Base-by-base conservation (phyloP, 2,888 invertebrate species). In the Julus scanicus region DNA sequence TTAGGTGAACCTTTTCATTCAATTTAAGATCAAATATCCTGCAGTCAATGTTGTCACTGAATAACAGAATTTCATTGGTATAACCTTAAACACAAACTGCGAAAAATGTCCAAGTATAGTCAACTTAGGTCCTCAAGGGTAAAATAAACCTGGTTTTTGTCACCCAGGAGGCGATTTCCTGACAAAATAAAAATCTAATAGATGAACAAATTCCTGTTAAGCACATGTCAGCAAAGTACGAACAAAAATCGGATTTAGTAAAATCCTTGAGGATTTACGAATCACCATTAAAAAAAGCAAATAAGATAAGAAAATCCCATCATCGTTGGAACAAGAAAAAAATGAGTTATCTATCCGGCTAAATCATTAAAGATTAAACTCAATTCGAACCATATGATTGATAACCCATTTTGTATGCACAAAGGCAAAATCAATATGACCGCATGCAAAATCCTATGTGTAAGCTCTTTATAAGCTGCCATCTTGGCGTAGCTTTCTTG, bases 401-500 rank as follows among this genome's bases (percentile, higher is more conserved):
- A 80, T 80, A 80, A 80, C 80, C 80, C 80, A 80, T 80, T 80
- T 80, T 80, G 80, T 80, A 80, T 80, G 29, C 80, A 80, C 80
- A 80, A 37, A 37, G 80, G 80, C 80, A 80, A 80, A 80, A 80
- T 80, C 80, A 80, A 80, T 80, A 80, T 80, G 80, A 80, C 80
- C 80, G 80, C 80, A 80, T 37, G 80, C 37, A 80, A 80, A 80
- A 80, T 80, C 37, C 37, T 80, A 4, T 37, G 13, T 80, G 80
- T 80, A 80, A 80, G 80, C 80, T 29, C 80, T 80, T 80, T 29
- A 80, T 80, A 37, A 80, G 80, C 80, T 80, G 80, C 80, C 80
- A 80, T 80, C 80, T 80, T 80, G 80, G 20, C 80, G 80, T 80
- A 80, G 80, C 80, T 80, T 80, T 80, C 80, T 80, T 37, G 80